Base-by-base conservation (phyloP, 92 coral and sea anemone species). In the Phenganax marumi region DNA sequence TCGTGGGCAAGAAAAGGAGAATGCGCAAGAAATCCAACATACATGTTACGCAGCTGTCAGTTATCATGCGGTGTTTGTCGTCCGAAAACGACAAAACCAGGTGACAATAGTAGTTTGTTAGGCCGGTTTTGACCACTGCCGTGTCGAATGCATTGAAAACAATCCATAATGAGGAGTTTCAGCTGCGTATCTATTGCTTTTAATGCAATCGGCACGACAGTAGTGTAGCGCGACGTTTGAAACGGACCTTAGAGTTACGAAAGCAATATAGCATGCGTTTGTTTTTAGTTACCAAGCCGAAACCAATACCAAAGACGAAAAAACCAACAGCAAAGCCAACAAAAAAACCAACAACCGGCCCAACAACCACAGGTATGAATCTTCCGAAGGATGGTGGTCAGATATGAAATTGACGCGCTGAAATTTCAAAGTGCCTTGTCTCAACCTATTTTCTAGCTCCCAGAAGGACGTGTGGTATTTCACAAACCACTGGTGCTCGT, bases 11-110 rank as follows among this genome's bases (percentile, higher is more conserved):
- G 12, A 23, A 75, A 0, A 21, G 80, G 80, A 12, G 80, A 75
- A 75, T 75, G 80, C 55, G 0, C 5, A 47, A 75, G 23, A 54
- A 75, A 75, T 54, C 65, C 80, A 13, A 46, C 7, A 8, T 75
- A 75, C 39, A 75, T 75, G 80, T 53, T 75, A 26, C 18, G 19
- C 3, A 52, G 19, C 51, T 75, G 80, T 21, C 60, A 54, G 17
- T 52, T 52, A 46, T 75, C 80, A 22, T 75, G 80, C 51, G 48
- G 49, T 75, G 47, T 22, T 12, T 75, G 80, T 75, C 50, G 70
- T 13, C 47, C 62, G 10, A 75, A 9, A 33, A 48, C 18, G 5
- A 75, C 51, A 54, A 22, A 53, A 55, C 68, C 80, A 75, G 53
- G 80, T 75, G n/a, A 68, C 17, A 33, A 33, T 1, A 33, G 43